Percentiles rank a stretch among this genome's conserved stretches.
phyloP scores from a whole-genome alignment of 1,140 invertebrate genomes.

The Dolichoris vasculosae region DNA sequence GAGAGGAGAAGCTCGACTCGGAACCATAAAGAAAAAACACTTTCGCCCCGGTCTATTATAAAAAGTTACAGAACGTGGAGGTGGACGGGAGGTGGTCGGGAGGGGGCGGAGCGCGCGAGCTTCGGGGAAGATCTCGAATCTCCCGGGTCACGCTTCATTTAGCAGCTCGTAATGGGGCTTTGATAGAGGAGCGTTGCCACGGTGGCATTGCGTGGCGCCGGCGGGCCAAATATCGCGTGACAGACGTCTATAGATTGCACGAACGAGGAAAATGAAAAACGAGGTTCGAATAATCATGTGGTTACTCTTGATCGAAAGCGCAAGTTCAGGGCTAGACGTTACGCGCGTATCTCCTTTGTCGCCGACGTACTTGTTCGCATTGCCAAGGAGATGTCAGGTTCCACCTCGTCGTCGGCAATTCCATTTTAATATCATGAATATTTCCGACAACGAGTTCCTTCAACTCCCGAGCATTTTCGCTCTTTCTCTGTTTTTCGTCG shows the following conservation, averaged over 20 bases:
- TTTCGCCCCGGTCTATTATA: background rate
- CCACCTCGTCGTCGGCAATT: constrained; percentile 61
- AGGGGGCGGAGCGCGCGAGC: background rate
- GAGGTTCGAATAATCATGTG: background rate
- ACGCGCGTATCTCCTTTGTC: background rate
- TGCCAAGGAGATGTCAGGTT: constrained; percentile 61
- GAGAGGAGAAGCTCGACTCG: background rate
- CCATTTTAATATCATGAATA: constrained; percentile 72
- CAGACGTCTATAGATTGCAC: background rate
- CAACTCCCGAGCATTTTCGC: constrained; percentile 54
- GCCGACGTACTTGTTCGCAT: constrained; percentile 50
- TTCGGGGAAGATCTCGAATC: background rate
- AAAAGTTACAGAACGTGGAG: constrained; percentile 8
- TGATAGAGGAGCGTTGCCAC: background rate
- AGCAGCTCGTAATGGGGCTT: background rate
- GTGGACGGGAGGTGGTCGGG: too few species aligned
- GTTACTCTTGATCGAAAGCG: constrained; percentile 5
- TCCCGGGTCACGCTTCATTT: background rate
- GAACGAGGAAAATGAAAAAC: constrained; percentile 22
- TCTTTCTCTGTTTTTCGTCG: constrained; percentile 53
- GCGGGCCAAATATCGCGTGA: background rate
- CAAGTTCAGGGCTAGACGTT: constrained; percentile 58
- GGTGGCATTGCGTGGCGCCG: background rate
- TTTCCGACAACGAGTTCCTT: constrained; percentile 65
- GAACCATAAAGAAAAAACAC: background rate